phyloP scores from a whole-genome alignment of 2,113 vertebrate genomes.

The Tretioscincus oriximinensis region DNA sequence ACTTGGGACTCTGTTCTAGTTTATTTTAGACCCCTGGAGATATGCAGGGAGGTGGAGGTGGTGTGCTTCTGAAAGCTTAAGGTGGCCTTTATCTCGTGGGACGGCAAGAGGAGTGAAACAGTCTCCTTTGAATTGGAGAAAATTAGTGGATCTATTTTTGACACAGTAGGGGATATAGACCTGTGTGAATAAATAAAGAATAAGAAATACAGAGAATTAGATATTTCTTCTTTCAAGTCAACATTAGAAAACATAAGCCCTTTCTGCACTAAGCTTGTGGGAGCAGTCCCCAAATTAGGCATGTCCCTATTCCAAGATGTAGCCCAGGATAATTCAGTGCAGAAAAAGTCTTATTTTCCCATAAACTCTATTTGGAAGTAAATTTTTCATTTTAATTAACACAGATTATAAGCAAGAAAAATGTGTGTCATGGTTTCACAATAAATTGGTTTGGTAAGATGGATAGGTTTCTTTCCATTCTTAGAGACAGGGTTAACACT shows the following conservation, averaged over 20 bases:
- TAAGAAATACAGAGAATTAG: no score
- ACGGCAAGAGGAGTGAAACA: not conserved
- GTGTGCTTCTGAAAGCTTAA: not conserved
- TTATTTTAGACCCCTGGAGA: conserved; percentile 25
- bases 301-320: no score
- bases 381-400: not conserved
- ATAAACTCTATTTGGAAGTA: not conserved
- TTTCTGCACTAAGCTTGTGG: no score
- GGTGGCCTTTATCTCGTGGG: not conserved
- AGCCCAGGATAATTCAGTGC: no score
- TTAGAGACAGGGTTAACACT: not conserved
- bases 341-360: not conserved
- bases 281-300: no score
- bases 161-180: not conserved
- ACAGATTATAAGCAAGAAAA: not conserved
- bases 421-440: no score
- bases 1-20: conserved; percentile 17
- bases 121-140: not conserved
- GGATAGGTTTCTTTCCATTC: not conserved
- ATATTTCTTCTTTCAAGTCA: not conserved
- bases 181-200: not conserved
- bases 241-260: not conserved
- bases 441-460: no score
- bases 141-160: not conserved
- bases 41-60: not conserved